phyloP scores from a whole-genome alignment of 35 echinoderm and acorn worm species.

The Ptychodera flava region DNA sequence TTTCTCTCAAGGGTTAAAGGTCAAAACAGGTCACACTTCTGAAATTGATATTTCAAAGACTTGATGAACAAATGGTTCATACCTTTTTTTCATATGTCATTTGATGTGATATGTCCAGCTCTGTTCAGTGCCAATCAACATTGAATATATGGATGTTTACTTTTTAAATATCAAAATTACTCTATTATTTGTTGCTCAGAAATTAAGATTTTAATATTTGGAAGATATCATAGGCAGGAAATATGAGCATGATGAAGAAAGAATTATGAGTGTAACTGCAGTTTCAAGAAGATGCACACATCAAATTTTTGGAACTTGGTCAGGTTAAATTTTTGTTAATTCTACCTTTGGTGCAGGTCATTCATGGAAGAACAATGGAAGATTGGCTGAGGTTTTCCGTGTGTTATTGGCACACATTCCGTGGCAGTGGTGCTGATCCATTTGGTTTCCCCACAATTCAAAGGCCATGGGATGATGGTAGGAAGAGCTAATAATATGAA shows the following conservation, averaged over 20 bases:
- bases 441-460: constrained; percentile 78
- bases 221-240: neutral
- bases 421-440: constrained; percentile 80
- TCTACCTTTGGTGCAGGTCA: constrained; percentile 37
- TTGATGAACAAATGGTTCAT: too few relatives aligned
- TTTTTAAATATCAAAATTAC: neutral
- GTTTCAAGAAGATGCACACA: neutral
- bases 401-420: constrained; percentile 88
- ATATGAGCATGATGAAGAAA: neutral
- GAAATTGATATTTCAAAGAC: too few relatives aligned
- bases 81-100: too few relatives aligned
- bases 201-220: neutral
- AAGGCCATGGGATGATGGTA: constrained; percentile 97
- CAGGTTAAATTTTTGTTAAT: neutral
- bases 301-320: neutral
- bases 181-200: neutral
- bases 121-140: too few relatives aligned
- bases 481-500: too few relatives aligned
- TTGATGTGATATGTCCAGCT: too few relatives aligned
- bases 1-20: too few relatives aligned
- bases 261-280: neutral
- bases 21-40: too few relatives aligned
- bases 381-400: constrained; percentile 90
- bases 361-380: constrained; percentile 62
- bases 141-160: too few relatives aligned